Evolutionary conservation across 2,797 vertebrate genomes (phyloP), one percentile per base, ranked within the genome.

Genomic region (Siniperca scherzeri): DNA sequence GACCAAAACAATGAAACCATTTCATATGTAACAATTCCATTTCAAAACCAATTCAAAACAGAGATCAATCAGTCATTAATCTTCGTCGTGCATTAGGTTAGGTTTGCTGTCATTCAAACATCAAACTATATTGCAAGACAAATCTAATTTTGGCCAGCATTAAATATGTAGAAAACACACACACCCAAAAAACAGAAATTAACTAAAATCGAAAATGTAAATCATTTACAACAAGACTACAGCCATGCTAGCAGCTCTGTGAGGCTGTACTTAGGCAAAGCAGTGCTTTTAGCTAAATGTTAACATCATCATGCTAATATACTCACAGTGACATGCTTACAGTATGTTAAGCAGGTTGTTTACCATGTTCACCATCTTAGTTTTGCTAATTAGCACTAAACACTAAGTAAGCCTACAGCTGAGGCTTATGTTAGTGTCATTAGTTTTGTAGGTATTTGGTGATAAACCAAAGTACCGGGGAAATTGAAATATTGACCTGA

Each of bases 61-160:
- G 42, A 7, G 25, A 57, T 72, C 53, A 36, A 61, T 78, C 70
- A 44, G 7, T 70, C 9, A 69, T 36, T 30, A 10, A 48, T n/a
- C 7, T 11, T 16, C 9, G n/a, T 57, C 22, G 27, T 27, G 27
- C 27, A 27, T 68, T 40, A 44, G 19, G 6, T 36, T 22, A 21
- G 25, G 7, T 14, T 53, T 62, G 40, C 59, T 57, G 30, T 27
- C 59, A 70, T 40, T 64, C 27, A 5, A 62, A 21, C 21, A 44
- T 30, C 25, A 36, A 33, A 36, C 27, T 60, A 33, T 13, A 30
- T 12, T 22, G 6, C 25, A n/a, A 14, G 25, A 19, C 19, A 16
- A 25, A 33, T 53, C 9, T 16, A 5, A 22, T 70, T 27, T 61
- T 27, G 19, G 3, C 65, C 30, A 61, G 44, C 30, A 38, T 62